A percentile compares a stretch with the other conserved stretches of the same genome.
Conservation (phyloP, 2,888 invertebrate genomes). For the Rambutsinella grinnellia region DNA sequence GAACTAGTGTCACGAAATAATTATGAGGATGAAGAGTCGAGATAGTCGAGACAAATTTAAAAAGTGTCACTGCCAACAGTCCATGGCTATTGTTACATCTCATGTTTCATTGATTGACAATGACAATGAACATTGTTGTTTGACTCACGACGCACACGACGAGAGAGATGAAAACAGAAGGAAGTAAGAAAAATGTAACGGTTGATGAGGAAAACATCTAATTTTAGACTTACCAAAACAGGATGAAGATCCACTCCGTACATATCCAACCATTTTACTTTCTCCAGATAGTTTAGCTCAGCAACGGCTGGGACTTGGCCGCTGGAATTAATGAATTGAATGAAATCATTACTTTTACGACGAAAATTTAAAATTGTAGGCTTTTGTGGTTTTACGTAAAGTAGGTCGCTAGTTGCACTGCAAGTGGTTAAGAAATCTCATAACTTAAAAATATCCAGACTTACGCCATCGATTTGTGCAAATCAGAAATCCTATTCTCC, state of each 20-base stretch:
- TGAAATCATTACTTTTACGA: background rate
- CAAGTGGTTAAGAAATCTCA: background rate
- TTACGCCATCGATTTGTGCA: constrained; percentile 90
- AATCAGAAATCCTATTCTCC: constrained; percentile 87
- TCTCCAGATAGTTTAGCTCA: constrained; percentile 94
- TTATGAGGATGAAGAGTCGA: too few relatives aligned
- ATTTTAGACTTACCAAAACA: constrained; percentile 81
- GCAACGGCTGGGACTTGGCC: constrained; percentile 92
- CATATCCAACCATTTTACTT: constrained; percentile 99
- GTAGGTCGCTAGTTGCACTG: too few relatives aligned
- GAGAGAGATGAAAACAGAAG: background rate
- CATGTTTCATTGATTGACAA: too few relatives aligned
- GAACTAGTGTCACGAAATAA: too few relatives aligned
- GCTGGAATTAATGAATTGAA: constrained; percentile 70
- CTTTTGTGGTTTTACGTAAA: too few relatives aligned
- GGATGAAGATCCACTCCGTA: constrained; percentile 98
- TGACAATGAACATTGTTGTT: constrained; percentile 18
- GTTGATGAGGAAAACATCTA: background rate
- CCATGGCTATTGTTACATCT: too few relatives aligned
- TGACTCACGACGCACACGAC: background rate
- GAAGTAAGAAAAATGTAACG: too few relatives aligned
- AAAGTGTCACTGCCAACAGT: too few relatives aligned
- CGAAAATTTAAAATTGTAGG: constrained; percentile 2
- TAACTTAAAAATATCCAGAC: constrained; percentile 68
- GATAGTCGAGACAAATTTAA: too few relatives aligned